A percentile compares a stretch with the other conserved stretches of the same genome.
Evolutionary conservation across 2,888 invertebrate genomes (phyloP).

Genomic region (Pammene fasciana): DNA sequence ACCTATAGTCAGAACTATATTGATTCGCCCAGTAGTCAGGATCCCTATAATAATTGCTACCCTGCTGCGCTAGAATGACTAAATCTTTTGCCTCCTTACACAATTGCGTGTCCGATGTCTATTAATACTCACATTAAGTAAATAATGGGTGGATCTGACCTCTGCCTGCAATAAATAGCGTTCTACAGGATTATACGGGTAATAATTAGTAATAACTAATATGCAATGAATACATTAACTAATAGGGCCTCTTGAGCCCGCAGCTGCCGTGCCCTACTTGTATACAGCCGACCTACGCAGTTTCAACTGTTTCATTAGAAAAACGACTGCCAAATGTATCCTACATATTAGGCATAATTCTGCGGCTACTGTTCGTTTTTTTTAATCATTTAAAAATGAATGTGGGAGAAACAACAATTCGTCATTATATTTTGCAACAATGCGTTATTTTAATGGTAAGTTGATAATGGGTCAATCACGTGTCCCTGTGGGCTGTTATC

Average conservation of each 20-base stretch:
- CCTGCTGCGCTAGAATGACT: background rate
- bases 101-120: constrained; percentile 5
- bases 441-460: constrained; percentile 5
- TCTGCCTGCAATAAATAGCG: background rate
- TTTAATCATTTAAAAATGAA: background rate
- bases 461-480: constrained; percentile 16
- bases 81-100: background rate
- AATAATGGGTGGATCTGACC: constrained; percentile 13
- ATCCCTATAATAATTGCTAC: background rate
- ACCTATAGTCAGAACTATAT: too few relatives aligned
- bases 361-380: too few relatives aligned
- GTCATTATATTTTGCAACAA: too few relatives aligned
- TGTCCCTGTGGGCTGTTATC: constrained; percentile 16
- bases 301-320: background rate
- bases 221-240: constrained; percentile 21
- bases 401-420: too few relatives aligned
- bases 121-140: background rate
- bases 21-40: background rate
- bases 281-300: background rate
- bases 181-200: background rate
- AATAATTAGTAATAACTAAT: constrained; percentile 17
- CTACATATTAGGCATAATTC: background rate
- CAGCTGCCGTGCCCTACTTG: constrained; percentile 21
- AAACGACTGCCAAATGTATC: too few relatives aligned
- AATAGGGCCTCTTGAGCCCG: constrained; percentile 9